Conservation (phyloP, 2,888 invertebrate species). For the Prosapia bicincta region DNA sequence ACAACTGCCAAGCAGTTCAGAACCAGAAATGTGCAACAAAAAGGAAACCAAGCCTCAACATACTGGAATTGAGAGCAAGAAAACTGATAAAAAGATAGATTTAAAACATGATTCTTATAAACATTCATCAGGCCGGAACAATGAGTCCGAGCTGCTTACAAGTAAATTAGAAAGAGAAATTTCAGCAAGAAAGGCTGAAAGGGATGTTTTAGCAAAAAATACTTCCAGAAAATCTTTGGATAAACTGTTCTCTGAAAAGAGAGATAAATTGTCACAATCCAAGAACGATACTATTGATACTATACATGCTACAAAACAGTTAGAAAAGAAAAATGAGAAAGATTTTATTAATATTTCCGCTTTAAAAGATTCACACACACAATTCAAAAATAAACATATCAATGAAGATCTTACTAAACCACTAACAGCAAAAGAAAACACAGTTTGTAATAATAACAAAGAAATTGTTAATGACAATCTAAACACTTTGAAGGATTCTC, state of each 20-base stretch:
- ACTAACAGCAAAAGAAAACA: background rate
- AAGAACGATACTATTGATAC: constrained; percentile 11
- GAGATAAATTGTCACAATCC: constrained; percentile 45
- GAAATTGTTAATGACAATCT: background rate
- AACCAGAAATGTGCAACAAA: constrained; percentile 34
- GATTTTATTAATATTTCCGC: background rate
- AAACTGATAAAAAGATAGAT: constrained; percentile 58
- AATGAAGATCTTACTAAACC: background rate
- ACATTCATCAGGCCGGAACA: constrained; percentile 13
- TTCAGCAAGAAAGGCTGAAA: constrained; percentile 45
- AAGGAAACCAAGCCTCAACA: constrained; percentile 40
- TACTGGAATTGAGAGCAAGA: constrained; percentile 41
- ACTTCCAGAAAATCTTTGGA: constrained; percentile 53
- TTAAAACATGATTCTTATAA: constrained; percentile 34
- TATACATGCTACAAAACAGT: background rate
- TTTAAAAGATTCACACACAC: background rate
- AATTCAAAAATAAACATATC: background rate
- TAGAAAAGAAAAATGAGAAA: constrained; percentile 7
- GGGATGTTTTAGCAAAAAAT: constrained; percentile 48
- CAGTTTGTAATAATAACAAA: background rate
- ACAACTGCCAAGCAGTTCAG: constrained; percentile 8
- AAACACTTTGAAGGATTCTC: background rate
- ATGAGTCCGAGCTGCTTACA: constrained; percentile 26
- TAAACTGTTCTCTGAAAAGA: constrained; percentile 52
- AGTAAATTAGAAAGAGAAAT: constrained; percentile 47